Evolutionary conservation across 2,888 invertebrate genomes (phyloP).

Genomic region (Chrysotoxum bicinctum): DNA sequence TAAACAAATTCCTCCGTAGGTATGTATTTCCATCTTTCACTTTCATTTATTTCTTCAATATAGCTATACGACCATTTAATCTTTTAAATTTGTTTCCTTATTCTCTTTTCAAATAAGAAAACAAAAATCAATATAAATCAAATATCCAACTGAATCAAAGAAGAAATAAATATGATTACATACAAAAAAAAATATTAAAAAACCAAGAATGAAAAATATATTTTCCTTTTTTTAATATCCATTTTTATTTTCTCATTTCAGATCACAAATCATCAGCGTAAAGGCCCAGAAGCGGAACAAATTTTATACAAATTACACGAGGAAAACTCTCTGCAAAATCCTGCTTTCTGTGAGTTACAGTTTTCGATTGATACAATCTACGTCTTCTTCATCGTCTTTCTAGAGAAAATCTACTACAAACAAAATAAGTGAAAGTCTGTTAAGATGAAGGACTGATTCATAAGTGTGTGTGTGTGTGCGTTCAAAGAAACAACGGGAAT

Average conservation of each 20-base stretch:
- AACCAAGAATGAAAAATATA: constrained; percentile 12
- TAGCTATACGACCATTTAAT: constrained; percentile 36
- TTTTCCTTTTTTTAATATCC: constrained; percentile 20
- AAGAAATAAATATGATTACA: constrained; percentile 19
- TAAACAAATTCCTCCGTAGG: no score
- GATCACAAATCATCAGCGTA: constrained; percentile 60
- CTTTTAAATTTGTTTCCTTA: not conserved
- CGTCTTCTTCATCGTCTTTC: not conserved
- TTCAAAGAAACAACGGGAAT: not conserved
- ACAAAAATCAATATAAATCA: constrained; percentile 2
- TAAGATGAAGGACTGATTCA: constrained; percentile 33
- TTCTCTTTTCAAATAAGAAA: not conserved
- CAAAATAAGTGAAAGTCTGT: constrained; percentile 39
- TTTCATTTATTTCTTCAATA: constrained; percentile 23
- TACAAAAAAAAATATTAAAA: constrained; percentile 5
- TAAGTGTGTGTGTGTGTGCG: not conserved
- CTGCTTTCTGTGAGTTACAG: not conserved
- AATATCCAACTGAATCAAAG: constrained; percentile 36
- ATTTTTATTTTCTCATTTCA: constrained; percentile 52
- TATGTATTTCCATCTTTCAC: no score
- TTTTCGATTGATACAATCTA: constrained; percentile 57
- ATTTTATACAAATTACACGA: constrained; percentile 58
- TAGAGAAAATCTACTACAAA: constrained; percentile 2
- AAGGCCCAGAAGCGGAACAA: constrained; percentile 57
- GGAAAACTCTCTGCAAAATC: constrained; percentile 13